These are phyloP conservation scores for Drosophila paulistorum DNA, from an alignment of 1,140 invertebrate species.

Conservation along the genomic window DNA sequence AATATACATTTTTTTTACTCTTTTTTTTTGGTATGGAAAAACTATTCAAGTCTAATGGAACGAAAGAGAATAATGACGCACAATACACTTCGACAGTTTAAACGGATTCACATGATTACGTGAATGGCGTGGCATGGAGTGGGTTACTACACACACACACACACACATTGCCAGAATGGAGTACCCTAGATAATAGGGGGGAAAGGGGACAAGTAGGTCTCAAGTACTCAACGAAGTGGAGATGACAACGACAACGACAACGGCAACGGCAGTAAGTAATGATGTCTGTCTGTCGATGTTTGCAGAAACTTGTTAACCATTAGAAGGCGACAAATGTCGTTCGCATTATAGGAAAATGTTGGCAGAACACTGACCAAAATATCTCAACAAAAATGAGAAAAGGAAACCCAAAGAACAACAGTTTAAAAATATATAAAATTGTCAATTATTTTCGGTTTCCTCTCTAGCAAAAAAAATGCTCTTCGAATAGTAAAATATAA, in stretches of 20 bases:
- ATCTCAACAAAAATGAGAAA: background rate
- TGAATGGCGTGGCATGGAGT: constrained; percentile 16
- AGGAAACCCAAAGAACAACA: background rate
- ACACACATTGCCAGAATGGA: background rate
- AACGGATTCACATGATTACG: constrained; percentile 80
- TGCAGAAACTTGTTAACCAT: constrained; percentile 77
- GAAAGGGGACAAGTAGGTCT: background rate
- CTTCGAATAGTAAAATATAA: no score
- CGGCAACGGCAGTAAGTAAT: constrained; percentile 59
- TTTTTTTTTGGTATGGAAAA: constrained; percentile 68
- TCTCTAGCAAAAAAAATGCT: no score
- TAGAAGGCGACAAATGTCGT: constrained; percentile 74
- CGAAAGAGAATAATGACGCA: constrained; percentile 82
- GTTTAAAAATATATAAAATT: no score
- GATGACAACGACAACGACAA: constrained; percentile 16
- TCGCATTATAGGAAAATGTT: constrained; percentile 47
- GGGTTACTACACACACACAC: background rate
- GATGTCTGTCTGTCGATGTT: constrained; percentile 71
- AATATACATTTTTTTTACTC: background rate
- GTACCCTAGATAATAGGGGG: no score
- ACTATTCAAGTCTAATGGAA: constrained; percentile 82
- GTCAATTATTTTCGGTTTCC: no score
- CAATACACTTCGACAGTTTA: constrained; percentile 79
- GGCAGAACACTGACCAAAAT: background rate
- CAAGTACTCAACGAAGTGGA: constrained; percentile 11